phyloP scores from a whole-genome alignment of 2,888 invertebrate genomes.

The Machimus rusticus region DNA sequence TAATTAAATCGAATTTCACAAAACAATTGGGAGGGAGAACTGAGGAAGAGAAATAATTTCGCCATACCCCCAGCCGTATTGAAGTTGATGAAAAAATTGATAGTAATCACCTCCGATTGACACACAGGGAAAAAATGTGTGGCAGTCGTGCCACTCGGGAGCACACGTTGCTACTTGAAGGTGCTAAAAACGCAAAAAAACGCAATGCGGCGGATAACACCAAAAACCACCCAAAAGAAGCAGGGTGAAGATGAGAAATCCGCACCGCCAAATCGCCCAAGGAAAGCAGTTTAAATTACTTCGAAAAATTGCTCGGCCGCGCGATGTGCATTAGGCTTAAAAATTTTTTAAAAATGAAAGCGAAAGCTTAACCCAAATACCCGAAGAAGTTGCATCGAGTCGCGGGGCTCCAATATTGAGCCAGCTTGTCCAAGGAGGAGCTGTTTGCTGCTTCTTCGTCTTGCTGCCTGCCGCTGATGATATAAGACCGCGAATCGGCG shows the following conservation, averaged over 20 bases:
- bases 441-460: neutral
- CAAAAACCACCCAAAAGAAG: neutral
- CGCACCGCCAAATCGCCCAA: neutral
- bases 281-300: neutral
- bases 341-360: neutral
- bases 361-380: neutral
- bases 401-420: neutral
- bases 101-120: neutral
- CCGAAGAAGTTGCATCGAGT: neutral
- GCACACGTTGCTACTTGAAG: neutral
- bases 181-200: neutral
- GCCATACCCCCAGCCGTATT: neutral
- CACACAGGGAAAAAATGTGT: neutral
- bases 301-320: neutral
- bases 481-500: neutral
- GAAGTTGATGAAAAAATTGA: neutral
- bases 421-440: neutral
- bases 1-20: neutral
- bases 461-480: neutral
- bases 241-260: neutral
- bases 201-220: neutral
- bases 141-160: neutral
- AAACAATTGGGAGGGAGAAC: neutral
- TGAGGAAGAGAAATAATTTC: neutral
- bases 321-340: neutral